Evolutionary conservation across 2,888 invertebrate genomes (phyloP).

Genomic region (Rugalucina vietnamica): DNA sequence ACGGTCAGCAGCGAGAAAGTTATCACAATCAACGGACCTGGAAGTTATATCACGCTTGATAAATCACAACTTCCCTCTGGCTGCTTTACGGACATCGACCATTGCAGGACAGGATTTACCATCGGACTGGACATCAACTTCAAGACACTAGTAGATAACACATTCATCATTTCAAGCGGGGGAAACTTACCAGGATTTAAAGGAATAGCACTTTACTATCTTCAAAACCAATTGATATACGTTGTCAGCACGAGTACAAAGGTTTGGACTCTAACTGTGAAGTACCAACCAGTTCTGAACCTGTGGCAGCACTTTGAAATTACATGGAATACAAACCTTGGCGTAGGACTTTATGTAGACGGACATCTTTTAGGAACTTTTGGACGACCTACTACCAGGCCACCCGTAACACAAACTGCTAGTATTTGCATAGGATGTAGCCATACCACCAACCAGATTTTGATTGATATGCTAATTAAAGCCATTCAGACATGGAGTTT

Average conservation of each 20-base stretch:
- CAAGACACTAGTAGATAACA: constrained; percentile 50
- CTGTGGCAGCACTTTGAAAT: constrained; percentile 70
- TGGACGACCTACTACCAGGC: constrained; percentile 36
- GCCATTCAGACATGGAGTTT: constrained; percentile 58
- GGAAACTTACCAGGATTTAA: constrained; percentile 55
- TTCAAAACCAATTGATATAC: constrained; percentile 54
- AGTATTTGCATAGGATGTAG: constrained; percentile 58
- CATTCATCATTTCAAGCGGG: constrained; percentile 66
- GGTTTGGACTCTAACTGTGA: constrained; percentile 59
- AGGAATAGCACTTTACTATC: constrained; percentile 66
- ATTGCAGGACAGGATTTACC: constrained; percentile 63
- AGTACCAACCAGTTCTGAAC: constrained; percentile 52
- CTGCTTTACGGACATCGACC: constrained; percentile 59
- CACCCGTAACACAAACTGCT: constrained; percentile 28
- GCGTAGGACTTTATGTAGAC: constrained; percentile 62
- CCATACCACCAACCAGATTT: constrained; percentile 21
- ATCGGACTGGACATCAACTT: constrained; percentile 61
- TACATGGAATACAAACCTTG: constrained; percentile 68
- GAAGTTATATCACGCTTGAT: constrained; percentile 55
- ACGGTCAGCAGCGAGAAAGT: constrained; percentile 28
- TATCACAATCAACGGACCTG: constrained; percentile 47
- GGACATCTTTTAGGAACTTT: constrained; percentile 61
- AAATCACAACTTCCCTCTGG: constrained; percentile 32
- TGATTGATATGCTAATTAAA: constrained; percentile 51
- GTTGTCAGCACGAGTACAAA: constrained; percentile 64